Conservation (phyloP, 2,797 vertebrate genomes). For the Merluccius polli region DNA sequence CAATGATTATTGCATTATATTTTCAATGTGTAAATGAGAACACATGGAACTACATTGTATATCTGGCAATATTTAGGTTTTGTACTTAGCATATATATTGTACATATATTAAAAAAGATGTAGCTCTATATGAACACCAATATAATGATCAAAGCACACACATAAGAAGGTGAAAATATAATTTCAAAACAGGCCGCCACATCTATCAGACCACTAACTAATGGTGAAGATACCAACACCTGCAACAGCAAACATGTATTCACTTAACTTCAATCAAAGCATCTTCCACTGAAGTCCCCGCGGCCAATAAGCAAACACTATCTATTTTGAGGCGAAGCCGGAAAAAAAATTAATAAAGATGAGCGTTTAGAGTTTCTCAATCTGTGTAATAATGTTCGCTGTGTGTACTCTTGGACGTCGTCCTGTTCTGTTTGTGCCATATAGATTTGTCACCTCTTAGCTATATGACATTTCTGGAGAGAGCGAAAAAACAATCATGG, state of each 20-base stretch:
- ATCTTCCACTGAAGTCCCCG: slow-evolving; percentile 24
- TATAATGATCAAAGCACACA: neutral
- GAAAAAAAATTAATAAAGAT: neutral
- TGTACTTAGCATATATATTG: neutral
- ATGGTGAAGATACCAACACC: neutral
- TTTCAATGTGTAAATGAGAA: neutral
- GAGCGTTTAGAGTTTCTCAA: slow-evolving; percentile 60
- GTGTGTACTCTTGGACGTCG: slow-evolving; percentile 64
- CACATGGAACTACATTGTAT: neutral
- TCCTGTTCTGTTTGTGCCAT: slow-evolving; percentile 66
- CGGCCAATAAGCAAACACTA: slow-evolving; percentile 12
- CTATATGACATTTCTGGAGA: slow-evolving; percentile 71
- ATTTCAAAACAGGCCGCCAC: neutral
- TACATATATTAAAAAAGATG: neutral
- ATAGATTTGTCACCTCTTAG: slow-evolving; percentile 69
- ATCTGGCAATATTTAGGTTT: neutral
- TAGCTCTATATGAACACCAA: neutral
- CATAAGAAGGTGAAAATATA: neutral
- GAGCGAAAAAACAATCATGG: slow-evolving; percentile 69
- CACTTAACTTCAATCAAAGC: slow-evolving; percentile 5
- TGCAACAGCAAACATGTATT: neutral
- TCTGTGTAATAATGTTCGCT: slow-evolving; percentile 65
- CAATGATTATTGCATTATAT: neutral
- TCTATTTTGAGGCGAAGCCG: slow-evolving; percentile 47
- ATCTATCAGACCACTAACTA: neutral